Conservation (phyloP, 2,888 invertebrate genomes). For the Ectemnius lituratus region DNA sequence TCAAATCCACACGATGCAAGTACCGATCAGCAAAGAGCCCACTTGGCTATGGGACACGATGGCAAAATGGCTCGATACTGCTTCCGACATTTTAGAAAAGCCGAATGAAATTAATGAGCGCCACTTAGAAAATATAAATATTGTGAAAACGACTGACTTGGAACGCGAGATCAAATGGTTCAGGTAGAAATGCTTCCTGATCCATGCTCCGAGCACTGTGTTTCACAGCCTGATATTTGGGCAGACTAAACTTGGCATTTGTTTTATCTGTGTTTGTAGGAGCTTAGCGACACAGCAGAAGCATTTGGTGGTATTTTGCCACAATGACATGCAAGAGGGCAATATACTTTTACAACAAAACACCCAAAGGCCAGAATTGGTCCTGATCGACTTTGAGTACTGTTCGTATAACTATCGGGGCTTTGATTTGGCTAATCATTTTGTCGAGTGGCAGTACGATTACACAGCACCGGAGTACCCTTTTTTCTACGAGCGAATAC, state of each 20-base stretch:
- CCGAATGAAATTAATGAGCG: constrained; percentile 70
- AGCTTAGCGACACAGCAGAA: constrained; percentile 71
- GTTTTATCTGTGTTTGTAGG: constrained; percentile 68
- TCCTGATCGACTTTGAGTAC: constrained; percentile 95
- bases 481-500: constrained; percentile 84
- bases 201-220: no score
- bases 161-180: constrained; percentile 71
- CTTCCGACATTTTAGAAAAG: constrained; percentile 78
- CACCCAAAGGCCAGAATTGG: constrained; percentile 82
- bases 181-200: constrained; percentile 58
- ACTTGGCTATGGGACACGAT: constrained; percentile 96
- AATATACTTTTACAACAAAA: constrained; percentile 82
- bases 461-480: constrained; percentile 89
- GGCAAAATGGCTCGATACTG: constrained; percentile 85
- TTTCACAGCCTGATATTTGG: no score
- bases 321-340: constrained; percentile 97
- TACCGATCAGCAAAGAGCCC: constrained; percentile 97
- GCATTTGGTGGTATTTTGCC: constrained; percentile 92
- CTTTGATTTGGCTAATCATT: constrained; percentile 97
- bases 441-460: constrained; percentile 94
- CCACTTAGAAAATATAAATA: constrained; percentile 66
- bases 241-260: no score
- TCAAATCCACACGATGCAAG: constrained; percentile 93
- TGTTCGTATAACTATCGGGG: constrained; percentile 96
- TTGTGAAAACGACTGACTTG: constrained; percentile 67